Percentiles rank a stretch among this genome's conserved stretches.
These are phyloP conservation scores for Melanotaenia boesemani DNA, from an alignment of 2,797 vertebrate species.

Conservation along the genomic window DNA sequence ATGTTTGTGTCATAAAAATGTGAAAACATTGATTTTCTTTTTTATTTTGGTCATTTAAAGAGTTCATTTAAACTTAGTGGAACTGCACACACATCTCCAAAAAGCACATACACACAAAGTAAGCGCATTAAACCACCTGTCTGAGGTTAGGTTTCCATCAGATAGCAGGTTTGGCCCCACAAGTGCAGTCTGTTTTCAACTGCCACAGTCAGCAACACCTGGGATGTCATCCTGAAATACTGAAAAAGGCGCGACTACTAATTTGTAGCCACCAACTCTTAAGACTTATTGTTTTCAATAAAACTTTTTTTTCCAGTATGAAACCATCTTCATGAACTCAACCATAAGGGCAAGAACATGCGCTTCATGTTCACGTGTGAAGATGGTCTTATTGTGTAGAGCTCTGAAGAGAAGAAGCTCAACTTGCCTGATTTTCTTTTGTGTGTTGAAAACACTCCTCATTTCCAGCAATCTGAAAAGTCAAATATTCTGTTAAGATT, in stretches of 20 bases:
- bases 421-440: constrained; percentile 28
- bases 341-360: background rate
- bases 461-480: constrained; percentile 60
- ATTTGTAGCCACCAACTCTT: constrained; percentile 5
- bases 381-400: constrained; percentile 23
- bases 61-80: constrained; percentile 6
- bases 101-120: constrained; percentile 4
- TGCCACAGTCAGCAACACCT: constrained; percentile 69
- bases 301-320: background rate
- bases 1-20: background rate
- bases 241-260: constrained; percentile 38
- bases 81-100: constrained; percentile 4
- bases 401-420: constrained; percentile 29
- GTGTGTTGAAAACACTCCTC: constrained; percentile 14
- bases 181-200: constrained; percentile 66
- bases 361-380: constrained; percentile 8
- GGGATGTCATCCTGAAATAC: constrained; percentile 35
- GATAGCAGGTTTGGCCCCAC: constrained; percentile 68
- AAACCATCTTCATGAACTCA: constrained; percentile 10
- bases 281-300: background rate
- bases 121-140: constrained; percentile 64
- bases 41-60: background rate
- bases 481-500: constrained; percentile 14
- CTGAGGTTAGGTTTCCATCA: constrained; percentile 76
- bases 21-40: background rate